phyloP scores from a whole-genome alignment of 2,113 vertebrate species.

The Naja naja region DNA sequence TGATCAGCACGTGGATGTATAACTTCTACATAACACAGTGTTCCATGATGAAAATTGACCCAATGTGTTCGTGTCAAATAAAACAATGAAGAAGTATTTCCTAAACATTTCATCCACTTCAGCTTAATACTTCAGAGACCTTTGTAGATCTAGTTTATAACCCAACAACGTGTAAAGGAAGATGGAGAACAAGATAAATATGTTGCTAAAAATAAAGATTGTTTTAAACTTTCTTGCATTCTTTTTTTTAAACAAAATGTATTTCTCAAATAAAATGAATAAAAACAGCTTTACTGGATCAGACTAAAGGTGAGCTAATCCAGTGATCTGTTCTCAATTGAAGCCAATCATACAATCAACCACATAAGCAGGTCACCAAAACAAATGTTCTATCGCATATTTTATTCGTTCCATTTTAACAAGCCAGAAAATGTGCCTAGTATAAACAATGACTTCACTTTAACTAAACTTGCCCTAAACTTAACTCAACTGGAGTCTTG shows the following conservation, averaged over 20 bases:
- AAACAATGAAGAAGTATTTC: constrained; percentile 24
- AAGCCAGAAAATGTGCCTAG: constrained; percentile 35
- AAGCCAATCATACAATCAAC: not conserved
- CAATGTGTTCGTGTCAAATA: not conserved
- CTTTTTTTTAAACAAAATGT: not conserved
- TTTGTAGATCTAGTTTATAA: constrained; percentile 28
- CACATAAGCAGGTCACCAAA: not conserved
- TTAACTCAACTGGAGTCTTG: not conserved
- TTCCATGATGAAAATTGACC: constrained; percentile 8
- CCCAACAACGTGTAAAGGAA: not conserved
- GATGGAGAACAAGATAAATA: constrained; percentile 30
- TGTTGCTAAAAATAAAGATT: constrained; percentile 37
- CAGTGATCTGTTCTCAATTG: not conserved
- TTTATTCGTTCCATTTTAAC: constrained; percentile 13
- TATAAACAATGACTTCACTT: not conserved
- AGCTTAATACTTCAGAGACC: constrained; percentile 10
- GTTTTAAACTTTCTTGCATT: constrained; percentile 6
- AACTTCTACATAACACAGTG: not conserved
- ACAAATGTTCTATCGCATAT: constrained; percentile 22
- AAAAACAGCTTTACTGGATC: not conserved
- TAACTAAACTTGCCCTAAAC: not conserved
- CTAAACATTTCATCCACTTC: constrained; percentile 26
- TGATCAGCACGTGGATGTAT: not conserved
- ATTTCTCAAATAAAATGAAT: not conserved
- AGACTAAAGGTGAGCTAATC: not conserved